Evolutionary conservation across 2,797 vertebrate species (phyloP).

Genomic region (Lophius americanus): DNA sequence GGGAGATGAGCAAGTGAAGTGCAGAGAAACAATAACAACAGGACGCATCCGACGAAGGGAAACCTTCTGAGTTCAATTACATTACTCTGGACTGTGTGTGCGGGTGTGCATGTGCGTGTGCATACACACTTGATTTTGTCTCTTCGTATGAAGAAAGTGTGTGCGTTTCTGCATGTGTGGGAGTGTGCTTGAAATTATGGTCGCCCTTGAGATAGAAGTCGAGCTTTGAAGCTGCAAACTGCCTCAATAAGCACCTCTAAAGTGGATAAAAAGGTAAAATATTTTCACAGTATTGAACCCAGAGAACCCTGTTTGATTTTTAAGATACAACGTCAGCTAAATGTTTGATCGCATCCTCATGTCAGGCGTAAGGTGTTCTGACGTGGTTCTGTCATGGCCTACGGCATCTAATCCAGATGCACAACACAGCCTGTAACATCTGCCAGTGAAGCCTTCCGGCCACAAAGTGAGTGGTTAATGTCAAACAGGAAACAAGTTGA

Average conservation of each 20-base stretch:
- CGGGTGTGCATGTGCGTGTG: constrained; percentile 9
- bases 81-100: constrained; percentile 3
- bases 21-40: constrained; percentile 58
- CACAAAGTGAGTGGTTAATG: too few relatives aligned
- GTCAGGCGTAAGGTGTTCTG: too few relatives aligned
- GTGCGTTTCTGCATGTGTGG: constrained; percentile 30
- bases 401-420: too few relatives aligned
- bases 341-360: background rate
- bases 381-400: too few relatives aligned
- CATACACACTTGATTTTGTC: background rate
- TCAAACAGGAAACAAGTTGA: too few relatives aligned
- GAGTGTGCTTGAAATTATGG: constrained; percentile 55
- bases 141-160: background rate
- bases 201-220: constrained; percentile 70
- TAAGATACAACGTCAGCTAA: background rate
- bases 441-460: too few relatives aligned
- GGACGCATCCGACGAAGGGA: constrained; percentile 45
- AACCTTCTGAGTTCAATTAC: constrained; percentile 49
- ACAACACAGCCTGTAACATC: too few relatives aligned
- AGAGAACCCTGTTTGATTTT: constrained; percentile 21
- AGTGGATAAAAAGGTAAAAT: constrained; percentile 49
- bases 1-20: constrained; percentile 43
- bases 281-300: constrained; percentile 29
- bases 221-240: constrained; percentile 66
- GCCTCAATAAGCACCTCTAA: constrained; percentile 61